Conservation (phyloP, 2,113 vertebrate genomes). For the Corydoras sp. region DNA sequence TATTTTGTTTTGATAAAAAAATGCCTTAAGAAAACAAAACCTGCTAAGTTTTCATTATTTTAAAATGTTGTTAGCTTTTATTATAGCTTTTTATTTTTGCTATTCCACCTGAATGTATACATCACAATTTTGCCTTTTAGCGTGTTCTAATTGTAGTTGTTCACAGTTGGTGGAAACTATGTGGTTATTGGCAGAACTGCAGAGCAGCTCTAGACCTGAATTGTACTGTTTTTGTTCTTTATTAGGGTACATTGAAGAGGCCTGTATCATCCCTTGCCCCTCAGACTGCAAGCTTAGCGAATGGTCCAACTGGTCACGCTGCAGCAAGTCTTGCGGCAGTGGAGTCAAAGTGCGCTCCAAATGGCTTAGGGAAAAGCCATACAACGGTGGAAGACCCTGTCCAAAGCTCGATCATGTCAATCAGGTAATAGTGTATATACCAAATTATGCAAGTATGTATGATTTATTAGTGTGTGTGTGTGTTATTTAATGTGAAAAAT, state of each 20-base stretch:
- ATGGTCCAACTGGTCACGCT: constrained; percentile 98
- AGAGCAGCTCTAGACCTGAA: background rate
- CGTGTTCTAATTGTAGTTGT: background rate
- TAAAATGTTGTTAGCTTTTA: too few species aligned
- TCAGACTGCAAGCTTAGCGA: constrained; percentile 97
- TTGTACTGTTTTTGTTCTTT: background rate
- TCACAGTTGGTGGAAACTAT: background rate
- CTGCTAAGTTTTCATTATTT: too few species aligned
- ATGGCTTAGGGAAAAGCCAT: constrained; percentile 93
- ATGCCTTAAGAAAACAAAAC: too few species aligned
- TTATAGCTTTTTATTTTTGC: too few species aligned
- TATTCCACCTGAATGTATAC: background rate
- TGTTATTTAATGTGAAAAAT: too few species aligned
- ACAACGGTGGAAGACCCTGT: constrained; percentile 92
- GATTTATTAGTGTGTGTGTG: too few species aligned
- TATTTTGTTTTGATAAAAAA: too few species aligned
- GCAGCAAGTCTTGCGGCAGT: constrained; percentile 95
- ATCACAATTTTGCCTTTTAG: background rate
- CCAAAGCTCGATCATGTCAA: constrained; percentile 95
- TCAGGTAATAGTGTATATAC: constrained; percentile 69
- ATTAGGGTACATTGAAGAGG: constrained; percentile 89
- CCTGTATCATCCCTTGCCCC: constrained; percentile 92
- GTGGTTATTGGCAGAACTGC: background rate
- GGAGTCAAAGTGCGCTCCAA: constrained; percentile 96
- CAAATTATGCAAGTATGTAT: too few species aligned